Evolutionary conservation across 2,888 invertebrate species (phyloP).

Genomic region (Coelopa pilipes): DNA sequence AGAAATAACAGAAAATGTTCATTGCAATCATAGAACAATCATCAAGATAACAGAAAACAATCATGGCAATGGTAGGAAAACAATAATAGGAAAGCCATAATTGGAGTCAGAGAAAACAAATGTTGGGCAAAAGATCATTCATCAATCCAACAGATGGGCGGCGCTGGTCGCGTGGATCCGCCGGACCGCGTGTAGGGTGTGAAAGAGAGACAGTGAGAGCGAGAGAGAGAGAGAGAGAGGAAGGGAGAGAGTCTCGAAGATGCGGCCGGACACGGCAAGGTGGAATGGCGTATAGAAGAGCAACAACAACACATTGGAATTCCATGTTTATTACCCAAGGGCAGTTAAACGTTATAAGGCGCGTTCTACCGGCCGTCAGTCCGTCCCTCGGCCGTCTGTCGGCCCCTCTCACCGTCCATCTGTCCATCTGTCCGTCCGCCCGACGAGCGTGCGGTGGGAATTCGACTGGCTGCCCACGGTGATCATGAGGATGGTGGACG

Average conservation of each 20-base stretch:
- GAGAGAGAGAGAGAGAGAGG: not conserved
- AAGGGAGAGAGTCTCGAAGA: not conserved
- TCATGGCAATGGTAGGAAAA: too few species aligned
- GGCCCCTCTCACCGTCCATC: too few species aligned
- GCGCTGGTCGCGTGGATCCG: too few species aligned
- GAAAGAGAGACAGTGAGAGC: not conserved
- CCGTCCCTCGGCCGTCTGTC: not conserved
- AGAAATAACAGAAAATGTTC: too few species aligned
- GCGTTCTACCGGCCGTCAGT: not conserved
- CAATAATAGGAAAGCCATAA: too few species aligned
- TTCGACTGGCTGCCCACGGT: too few species aligned
- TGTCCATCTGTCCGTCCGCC: not conserved
- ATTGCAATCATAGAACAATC: too few species aligned
- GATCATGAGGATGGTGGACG: too few species aligned
- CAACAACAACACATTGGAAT: conserved; percentile 27
- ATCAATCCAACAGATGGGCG: too few species aligned
- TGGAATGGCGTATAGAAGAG: not conserved
- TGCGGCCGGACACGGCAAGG: not conserved
- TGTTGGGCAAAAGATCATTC: too few species aligned
- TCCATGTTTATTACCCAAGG: conserved; percentile 25
- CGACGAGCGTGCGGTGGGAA: not conserved
- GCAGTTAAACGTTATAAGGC: conserved; percentile 22
- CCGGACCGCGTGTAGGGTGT: not conserved
- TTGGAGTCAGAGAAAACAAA: too few species aligned
- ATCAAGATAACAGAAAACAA: too few species aligned